phyloP scores from a whole-genome alignment of 2,888 invertebrate genomes.

The Sturmia bella region DNA sequence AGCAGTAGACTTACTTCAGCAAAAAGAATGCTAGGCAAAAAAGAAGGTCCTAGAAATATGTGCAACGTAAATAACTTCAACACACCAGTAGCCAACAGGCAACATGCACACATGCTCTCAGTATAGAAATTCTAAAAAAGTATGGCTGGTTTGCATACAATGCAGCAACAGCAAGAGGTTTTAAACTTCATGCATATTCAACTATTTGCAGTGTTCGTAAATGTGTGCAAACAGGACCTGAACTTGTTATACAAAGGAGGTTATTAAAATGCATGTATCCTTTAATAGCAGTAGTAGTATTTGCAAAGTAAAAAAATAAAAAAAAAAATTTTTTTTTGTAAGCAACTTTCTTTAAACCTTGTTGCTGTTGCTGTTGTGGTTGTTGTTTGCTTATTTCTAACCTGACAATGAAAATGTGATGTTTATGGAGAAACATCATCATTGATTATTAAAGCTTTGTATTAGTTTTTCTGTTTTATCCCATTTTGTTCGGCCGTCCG shows the following conservation, averaged over 20 bases:
- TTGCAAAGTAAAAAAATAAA: no score
- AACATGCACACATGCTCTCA: neutral
- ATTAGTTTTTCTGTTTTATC: constrained; percentile 11
- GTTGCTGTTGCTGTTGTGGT: no score
- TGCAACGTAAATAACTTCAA: constrained; percentile 52
- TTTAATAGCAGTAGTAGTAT: constrained; percentile 28
- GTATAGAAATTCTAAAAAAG: constrained; percentile 26
- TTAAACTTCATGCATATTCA: constrained; percentile 12
- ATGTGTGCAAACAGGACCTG: constrained; percentile 61
- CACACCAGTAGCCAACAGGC: constrained; percentile 5
- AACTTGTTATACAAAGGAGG: constrained; percentile 69
- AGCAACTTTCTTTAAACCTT: constrained; percentile 1
- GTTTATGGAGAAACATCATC: constrained; percentile 57
- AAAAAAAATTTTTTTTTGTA: neutral
- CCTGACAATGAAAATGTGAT: constrained; percentile 60
- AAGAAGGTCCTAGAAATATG: constrained; percentile 29
- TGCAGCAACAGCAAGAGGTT: constrained; percentile 15
- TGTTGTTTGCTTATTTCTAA: constrained; percentile 4
- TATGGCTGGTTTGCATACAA: constrained; percentile 14
- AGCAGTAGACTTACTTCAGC: constrained; percentile 27
- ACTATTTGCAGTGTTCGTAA: constrained; percentile 1
- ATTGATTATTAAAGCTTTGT: constrained; percentile 45
- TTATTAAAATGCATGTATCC: constrained; percentile 68
- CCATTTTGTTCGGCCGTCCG: neutral
- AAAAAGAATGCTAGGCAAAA: constrained; percentile 4